These are phyloP conservation scores for Patiria miniata DNA, from an alignment of 35 echinoderm and acorn worm genomes.

Conservation along the genomic window DNA sequence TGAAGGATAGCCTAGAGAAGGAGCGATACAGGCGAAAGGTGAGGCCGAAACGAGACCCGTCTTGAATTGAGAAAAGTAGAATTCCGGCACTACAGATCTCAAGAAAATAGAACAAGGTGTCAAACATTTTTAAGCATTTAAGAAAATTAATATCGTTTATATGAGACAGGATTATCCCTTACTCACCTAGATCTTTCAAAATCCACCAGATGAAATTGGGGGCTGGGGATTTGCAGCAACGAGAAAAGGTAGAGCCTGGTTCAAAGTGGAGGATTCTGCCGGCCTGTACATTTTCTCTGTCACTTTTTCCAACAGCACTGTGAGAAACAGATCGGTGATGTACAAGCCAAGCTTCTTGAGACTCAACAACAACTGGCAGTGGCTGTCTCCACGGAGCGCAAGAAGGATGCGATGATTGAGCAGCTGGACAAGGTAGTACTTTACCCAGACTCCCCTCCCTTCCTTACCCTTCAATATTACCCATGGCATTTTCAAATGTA, in stretches of 20 bases:
- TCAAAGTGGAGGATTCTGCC: no score
- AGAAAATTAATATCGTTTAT: background rate
- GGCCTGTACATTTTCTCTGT: no score
- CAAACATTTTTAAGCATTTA: background rate
- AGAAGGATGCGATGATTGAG: slow-evolving; percentile 82
- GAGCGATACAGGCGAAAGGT: slow-evolving; percentile 64
- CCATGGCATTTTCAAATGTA: background rate
- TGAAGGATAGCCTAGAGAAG: slow-evolving; percentile 52
- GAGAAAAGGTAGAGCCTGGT: no score
- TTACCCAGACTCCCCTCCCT: no score
- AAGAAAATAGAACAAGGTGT: background rate
- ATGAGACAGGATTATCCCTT: background rate
- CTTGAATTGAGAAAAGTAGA: background rate
- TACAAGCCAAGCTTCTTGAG: slow-evolving; percentile 73
- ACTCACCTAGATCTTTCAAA: no score
- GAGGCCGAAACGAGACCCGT: background rate
- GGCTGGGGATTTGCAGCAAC: no score
- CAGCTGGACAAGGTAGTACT: slow-evolving; percentile 69
- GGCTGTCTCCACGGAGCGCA: slow-evolving; percentile 66
- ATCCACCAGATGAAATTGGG: no score
- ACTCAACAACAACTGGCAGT: slow-evolving; percentile 78
- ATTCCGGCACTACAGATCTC: background rate
- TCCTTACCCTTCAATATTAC: no score
- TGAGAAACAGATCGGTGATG: slow-evolving; percentile 70
- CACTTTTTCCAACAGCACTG: slow-evolving; percentile 62